Evolutionary conservation across 1,140 invertebrate genomes (phyloP).

Genomic region (Drosophila punjabiensis): DNA sequence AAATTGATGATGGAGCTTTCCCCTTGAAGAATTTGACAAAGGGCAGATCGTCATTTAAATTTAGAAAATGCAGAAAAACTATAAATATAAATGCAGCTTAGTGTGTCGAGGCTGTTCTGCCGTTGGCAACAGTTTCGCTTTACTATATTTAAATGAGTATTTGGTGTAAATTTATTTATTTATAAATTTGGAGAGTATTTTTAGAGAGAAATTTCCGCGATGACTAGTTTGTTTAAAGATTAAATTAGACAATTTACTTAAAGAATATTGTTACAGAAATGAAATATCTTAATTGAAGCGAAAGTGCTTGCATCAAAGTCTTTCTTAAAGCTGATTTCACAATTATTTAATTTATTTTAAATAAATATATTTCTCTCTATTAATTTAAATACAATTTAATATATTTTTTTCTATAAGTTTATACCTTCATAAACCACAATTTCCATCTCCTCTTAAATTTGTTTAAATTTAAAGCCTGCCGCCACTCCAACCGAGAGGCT

Average conservation of each 20-base stretch:
- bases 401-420: not conserved
- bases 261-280: not conserved
- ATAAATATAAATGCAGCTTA: constrained; percentile 60
- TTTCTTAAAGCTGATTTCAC: not conserved
- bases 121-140: constrained; percentile 51
- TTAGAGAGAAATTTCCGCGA: not conserved
- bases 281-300: not conserved
- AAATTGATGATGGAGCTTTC: constrained; percentile 4
- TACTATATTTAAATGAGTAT: constrained; percentile 16
- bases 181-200: constrained; percentile 3
- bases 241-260: not conserved
- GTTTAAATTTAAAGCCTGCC: constrained; percentile 39
- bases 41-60: constrained; percentile 50
- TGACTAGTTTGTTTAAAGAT: not conserved
- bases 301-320: too few relatives aligned
- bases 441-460: constrained; percentile 27
- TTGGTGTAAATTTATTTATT: not conserved
- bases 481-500: constrained; percentile 14
- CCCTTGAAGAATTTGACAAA: constrained; percentile 25
- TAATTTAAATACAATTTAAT: not conserved
- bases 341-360: not conserved
- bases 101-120: constrained; percentile 69
- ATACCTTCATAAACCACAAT: not conserved
- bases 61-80: constrained; percentile 48
- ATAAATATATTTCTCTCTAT: not conserved